phyloP scores from a whole-genome alignment of 2,888 invertebrate species.

The Drosophila borborema region DNA sequence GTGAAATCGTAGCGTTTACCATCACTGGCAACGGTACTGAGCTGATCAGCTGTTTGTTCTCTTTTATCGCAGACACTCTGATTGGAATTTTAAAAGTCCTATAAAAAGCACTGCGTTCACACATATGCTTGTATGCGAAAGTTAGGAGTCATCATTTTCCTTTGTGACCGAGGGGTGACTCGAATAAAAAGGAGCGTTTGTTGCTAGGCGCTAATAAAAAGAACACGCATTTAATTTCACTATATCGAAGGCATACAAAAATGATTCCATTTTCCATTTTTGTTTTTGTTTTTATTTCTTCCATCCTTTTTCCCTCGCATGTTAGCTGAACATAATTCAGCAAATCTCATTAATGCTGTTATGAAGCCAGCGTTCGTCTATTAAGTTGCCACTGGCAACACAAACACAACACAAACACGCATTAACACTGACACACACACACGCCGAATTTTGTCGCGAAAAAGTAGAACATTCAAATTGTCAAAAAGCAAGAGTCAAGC shows the following conservation, averaged over 20 bases:
- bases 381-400: slow-evolving; percentile 55
- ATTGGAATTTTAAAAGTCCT: slow-evolving; percentile 32
- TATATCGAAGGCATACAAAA: slow-evolving; percentile 12
- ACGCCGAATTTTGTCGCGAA: slow-evolving; percentile 28
- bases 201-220: slow-evolving; percentile 47
- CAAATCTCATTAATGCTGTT: slow-evolving; percentile 52
- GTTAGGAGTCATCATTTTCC: slow-evolving; percentile 15
- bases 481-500: slow-evolving; percentile 67
- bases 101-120: neutral
- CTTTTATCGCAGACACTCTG: slow-evolving; percentile 15
- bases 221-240: slow-evolving; percentile 12
- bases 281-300: neutral
- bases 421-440: slow-evolving; percentile 7
- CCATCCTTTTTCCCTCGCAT: slow-evolving; percentile 34
- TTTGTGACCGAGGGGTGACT: slow-evolving; percentile 22
- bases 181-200: slow-evolving; percentile 40
- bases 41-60: slow-evolving; percentile 60
- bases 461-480: slow-evolving; percentile 71
- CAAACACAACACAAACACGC: slow-evolving; percentile 18
- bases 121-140: neutral
- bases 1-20: slow-evolving; percentile 28
- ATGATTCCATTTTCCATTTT: slow-evolving; percentile 15
- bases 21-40: slow-evolving; percentile 42
- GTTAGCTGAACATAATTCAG: slow-evolving; percentile 43
- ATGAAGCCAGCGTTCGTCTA: slow-evolving; percentile 37